Evolutionary conservation across 2,888 invertebrate genomes (phyloP).

Genomic region (Eupithecia centaureata): DNA sequence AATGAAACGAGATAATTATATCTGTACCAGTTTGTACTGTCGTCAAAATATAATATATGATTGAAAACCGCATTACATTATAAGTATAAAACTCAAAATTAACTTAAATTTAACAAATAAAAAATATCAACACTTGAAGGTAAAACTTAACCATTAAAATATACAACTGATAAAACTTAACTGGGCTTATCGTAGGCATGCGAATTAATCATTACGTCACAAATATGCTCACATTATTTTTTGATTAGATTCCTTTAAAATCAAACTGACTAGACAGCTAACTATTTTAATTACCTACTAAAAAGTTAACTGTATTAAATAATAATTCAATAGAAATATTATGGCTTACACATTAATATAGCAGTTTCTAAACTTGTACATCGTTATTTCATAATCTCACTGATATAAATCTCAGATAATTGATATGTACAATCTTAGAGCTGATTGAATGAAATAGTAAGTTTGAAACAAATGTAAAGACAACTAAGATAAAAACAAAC

Average conservation of each 20-base stretch:
- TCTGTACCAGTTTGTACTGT: constrained; percentile 41
- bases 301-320: background rate
- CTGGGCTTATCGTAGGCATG: background rate
- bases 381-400: constrained; percentile 35
- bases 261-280: background rate
- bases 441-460: background rate
- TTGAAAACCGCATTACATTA: background rate
- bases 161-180: background rate
- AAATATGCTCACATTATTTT: background rate
- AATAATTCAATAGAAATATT: background rate
- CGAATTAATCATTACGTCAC: background rate
- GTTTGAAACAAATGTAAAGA: background rate
- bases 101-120: background rate
- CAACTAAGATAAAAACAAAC: background rate
- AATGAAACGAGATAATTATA: constrained; percentile 52
- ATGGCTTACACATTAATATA: background rate
- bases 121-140: background rate
- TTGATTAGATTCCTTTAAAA: background rate
- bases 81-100: background rate
- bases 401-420: constrained; percentile 30
- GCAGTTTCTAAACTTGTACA: constrained; percentile 41
- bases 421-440: constrained; percentile 16
- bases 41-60: constrained; percentile 3
- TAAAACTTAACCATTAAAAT: background rate
- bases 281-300: too few species aligned